These are phyloP conservation scores for Torymus auratus DNA, from an alignment of 2,888 invertebrate genomes.

Conservation along the genomic window DNA sequence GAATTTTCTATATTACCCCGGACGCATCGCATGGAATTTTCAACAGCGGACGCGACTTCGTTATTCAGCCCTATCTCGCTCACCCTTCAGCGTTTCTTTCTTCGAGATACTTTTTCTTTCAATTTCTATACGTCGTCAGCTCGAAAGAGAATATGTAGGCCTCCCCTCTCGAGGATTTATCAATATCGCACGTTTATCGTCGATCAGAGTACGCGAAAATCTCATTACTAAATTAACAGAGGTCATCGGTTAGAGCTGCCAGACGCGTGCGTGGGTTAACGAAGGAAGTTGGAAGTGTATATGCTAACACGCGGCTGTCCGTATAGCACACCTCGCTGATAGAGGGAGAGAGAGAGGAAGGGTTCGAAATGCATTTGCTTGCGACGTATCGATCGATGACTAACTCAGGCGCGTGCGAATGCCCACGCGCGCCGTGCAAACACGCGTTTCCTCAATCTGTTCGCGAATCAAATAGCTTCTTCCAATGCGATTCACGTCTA, in stretches of 20 bases:
- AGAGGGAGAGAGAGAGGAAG: conserved; percentile 49
- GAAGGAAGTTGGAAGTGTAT: conserved; percentile 54
- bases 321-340: conserved; percentile 32
- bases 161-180: no score
- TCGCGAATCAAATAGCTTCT: conserved; percentile 12
- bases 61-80: conserved; percentile 39
- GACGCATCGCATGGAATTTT: conserved; percentile 37
- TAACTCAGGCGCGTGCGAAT: conserved; percentile 14
- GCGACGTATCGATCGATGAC: conserved; percentile 35
- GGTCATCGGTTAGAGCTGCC: conserved; percentile 1
- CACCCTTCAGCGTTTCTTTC: no score
- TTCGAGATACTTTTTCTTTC: no score
- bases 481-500: conserved; percentile 13
- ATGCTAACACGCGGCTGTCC: conserved; percentile 43
- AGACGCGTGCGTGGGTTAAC: background rate
- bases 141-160: no score
- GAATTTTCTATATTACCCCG: conserved; percentile 26
- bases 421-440: background rate
- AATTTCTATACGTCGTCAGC: no score
- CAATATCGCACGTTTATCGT: no score
- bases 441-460: conserved; percentile 21
- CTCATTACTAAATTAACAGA: conserved; percentile 7
- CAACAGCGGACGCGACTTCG: conserved; percentile 29
- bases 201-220: background rate
- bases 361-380: conserved; percentile 61